Percentiles rank a stretch among this genome's conserved stretches.
phyloP scores from a whole-genome alignment of 2,797 vertebrate species.

The Sebastiscus tertius region DNA sequence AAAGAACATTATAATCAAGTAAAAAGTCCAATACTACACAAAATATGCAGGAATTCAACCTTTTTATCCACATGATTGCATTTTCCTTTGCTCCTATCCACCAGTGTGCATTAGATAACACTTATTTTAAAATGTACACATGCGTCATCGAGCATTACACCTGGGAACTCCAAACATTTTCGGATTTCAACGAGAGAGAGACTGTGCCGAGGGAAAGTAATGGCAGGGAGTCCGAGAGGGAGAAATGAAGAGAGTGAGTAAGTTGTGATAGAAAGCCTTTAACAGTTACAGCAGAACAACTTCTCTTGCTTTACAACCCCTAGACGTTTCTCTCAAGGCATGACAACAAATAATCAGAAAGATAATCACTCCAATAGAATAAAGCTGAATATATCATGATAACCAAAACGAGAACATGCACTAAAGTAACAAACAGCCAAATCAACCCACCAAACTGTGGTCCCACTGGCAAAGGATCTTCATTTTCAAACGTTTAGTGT shows the following conservation, averaged over 20 bases:
- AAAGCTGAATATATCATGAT: background rate
- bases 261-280: background rate
- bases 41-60: background rate
- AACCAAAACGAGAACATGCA: background rate
- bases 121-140: background rate
- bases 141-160: background rate
- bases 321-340: background rate
- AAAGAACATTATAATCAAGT: background rate
- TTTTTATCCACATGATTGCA: background rate
- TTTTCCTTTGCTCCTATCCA: background rate
- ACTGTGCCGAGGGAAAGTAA: background rate
- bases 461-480: conserved; percentile 87
- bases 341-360: background rate
- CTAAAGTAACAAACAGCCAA: background rate
- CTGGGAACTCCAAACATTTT: background rate
- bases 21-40: background rate
- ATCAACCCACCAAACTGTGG: conserved; percentile 84
- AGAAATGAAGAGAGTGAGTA: background rate
- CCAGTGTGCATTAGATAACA: background rate
- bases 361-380: background rate
- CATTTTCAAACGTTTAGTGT: conserved; percentile 77
- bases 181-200: background rate
- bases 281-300: background rate
- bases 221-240: background rate
- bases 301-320: background rate